Conservation (phyloP, 2,888 invertebrate species). For the Agriotes lineatus region DNA sequence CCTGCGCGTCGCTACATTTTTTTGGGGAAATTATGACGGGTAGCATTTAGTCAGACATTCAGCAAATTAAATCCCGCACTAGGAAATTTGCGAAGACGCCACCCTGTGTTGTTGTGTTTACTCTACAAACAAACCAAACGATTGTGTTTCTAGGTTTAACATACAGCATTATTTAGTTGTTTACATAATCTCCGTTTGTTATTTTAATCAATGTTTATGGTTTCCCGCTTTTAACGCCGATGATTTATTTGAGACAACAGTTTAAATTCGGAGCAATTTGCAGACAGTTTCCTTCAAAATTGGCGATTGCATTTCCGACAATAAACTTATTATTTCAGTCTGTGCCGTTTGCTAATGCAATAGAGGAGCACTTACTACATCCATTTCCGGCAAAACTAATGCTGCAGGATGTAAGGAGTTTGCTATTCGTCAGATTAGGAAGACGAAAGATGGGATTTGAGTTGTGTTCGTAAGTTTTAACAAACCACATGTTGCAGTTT, state of each 20-base stretch:
- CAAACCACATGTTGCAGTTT: slow-evolving; percentile 61
- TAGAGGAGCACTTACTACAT: slow-evolving; percentile 26
- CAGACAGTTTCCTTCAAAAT: not conserved
- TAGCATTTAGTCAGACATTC: too few relatives aligned
- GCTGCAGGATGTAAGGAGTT: slow-evolving; percentile 41
- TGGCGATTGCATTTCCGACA: not conserved
- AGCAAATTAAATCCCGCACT: slow-evolving; percentile 6
- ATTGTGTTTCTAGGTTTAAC: slow-evolving; percentile 21
- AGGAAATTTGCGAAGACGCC: slow-evolving; percentile 10
- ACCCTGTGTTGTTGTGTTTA: slow-evolving; percentile 18
- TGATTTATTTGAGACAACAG: not conserved
- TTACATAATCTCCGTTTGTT: slow-evolving; percentile 21
- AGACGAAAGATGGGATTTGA: slow-evolving; percentile 56
- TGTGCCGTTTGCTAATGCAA: slow-evolving; percentile 26
- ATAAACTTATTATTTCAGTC: slow-evolving; percentile 22
- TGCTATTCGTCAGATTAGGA: slow-evolving; percentile 56
- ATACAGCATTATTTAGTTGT: slow-evolving; percentile 13
- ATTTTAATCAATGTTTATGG: slow-evolving; percentile 20
- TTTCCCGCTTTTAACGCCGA: slow-evolving; percentile 10
- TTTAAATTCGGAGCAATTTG: not conserved
- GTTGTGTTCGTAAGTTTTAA: slow-evolving; percentile 58
- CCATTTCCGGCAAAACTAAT: slow-evolving; percentile 30
- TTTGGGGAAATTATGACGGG: too few relatives aligned
- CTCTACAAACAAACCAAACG: slow-evolving; percentile 16
- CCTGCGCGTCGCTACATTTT: too few relatives aligned